Conservation (phyloP, 2,797 vertebrate species). For the Macrochelys suwanniensis region DNA sequence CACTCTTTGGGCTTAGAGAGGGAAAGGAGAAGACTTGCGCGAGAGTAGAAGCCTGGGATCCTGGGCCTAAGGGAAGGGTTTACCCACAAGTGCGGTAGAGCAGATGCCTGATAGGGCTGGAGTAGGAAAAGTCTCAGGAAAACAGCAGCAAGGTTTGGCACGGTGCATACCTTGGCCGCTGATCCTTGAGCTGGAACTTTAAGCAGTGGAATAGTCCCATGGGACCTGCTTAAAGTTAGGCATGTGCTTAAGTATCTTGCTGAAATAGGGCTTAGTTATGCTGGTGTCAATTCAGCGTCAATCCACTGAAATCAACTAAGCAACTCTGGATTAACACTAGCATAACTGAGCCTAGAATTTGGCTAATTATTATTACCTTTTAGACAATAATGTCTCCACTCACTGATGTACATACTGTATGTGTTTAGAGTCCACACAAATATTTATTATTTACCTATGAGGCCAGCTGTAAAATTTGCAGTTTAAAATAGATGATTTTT, state of each 20-base stretch:
- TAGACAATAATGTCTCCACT: neutral
- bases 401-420: neutral
- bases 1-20: neutral
- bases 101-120: neutral
- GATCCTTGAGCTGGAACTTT: neutral
- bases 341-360: neutral
- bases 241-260: neutral
- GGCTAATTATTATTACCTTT: accelerated
- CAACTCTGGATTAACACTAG: accelerated
- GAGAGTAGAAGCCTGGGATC: neutral
- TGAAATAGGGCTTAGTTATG: neutral
- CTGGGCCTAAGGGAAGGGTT: neutral
- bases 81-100: neutral
- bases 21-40: neutral
- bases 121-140: neutral
- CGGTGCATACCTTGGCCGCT: neutral
- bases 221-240: neutral
- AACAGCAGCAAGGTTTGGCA: neutral
- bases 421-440: neutral
- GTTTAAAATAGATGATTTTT: neutral
- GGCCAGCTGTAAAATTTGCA: neutral
- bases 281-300: neutral
- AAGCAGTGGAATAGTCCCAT: neutral
- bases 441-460: neutral
- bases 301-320: neutral